These are phyloP conservation scores for Toxotes jaculatrix DNA, from an alignment of 2,113 vertebrate genomes.

Conservation along the genomic window DNA sequence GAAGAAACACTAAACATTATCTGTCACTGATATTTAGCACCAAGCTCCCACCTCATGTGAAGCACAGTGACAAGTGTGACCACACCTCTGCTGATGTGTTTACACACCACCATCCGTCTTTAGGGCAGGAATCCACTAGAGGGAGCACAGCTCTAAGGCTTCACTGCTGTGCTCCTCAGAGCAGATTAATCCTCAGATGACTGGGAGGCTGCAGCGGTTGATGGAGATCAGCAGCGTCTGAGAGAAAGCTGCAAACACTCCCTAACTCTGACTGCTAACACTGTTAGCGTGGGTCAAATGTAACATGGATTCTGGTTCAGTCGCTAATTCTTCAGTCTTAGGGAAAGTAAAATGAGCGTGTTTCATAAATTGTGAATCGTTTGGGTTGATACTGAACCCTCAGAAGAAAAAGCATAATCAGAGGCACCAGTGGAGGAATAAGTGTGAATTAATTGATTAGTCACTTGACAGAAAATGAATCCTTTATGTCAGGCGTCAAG, in stretches of 20 bases:
- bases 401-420: not conserved
- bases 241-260: not conserved
- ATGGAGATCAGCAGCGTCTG: slow-evolving; percentile 28
- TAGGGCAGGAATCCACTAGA: slow-evolving; percentile 75
- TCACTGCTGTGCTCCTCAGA: not conserved
- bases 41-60: not conserved
- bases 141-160: slow-evolving; percentile 73
- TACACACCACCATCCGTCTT: slow-evolving; percentile 19
- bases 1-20: not conserved
- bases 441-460: not conserved
- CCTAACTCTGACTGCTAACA: not conserved
- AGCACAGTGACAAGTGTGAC: slow-evolving; percentile 1
- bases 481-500: too few species aligned
- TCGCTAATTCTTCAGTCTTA: not conserved
- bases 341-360: too few species aligned
- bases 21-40: slow-evolving; percentile 7
- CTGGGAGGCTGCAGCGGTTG: slow-evolving; percentile 12
- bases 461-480: not conserved
- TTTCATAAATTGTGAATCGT: not conserved
- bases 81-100: slow-evolving; percentile 17
- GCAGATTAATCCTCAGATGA: slow-evolving; percentile 8
- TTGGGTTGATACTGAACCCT: not conserved
- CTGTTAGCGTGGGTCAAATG: not conserved
- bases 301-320: not conserved
- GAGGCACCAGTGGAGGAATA: not conserved